Base-by-base conservation (phyloP, 2,797 vertebrate species). In the Meda fulgida region DNA sequence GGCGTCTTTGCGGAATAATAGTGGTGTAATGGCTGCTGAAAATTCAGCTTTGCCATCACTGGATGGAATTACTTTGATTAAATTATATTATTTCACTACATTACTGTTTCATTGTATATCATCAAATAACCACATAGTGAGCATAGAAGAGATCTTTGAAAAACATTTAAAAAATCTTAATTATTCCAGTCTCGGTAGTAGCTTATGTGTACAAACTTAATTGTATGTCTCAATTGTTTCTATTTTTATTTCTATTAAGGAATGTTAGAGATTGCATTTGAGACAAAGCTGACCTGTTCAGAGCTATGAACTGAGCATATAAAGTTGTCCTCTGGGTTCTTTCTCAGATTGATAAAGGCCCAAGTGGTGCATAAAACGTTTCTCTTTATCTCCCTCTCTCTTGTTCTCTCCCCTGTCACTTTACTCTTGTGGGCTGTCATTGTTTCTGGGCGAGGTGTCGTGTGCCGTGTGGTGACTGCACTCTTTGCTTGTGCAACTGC, bases 381-480 rank as follows among this genome's bases (percentile, higher is more conserved):
- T 70, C 38, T 71, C 63, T 86, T 78, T 48, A 29, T 60, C 58
- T 87, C 13, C 40, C 29, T 40, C 63, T 75, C 75, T 73, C 23
- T 58, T 21, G 9, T 46, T 58, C 67, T 51, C 46, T 55, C 72
- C 36, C 60, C 70, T 87, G 87, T 87, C 80, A 85, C 83, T 85
- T 81, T 77, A 71, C 86, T 83, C 80, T 40, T 40, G 78, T 69
- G 78, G 72, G 78, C 78, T 72, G 65, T 82, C 78, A 81, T 78
- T 71, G 80, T 73, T 48, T 75, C 66, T 71, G 40, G 67, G 78
- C 77, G 72, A 58, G 76, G 77, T 85, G 76, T 87, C 75, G 73
- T 75, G 31, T 70, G 67, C 46, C 34, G 48, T 66, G 76, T 84
- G 80, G 81, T 80, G 86, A 86, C 88, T 81, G 71, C 65, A 85